Percentiles rank a stretch among this genome's conserved stretches.
phyloP scores from a whole-genome alignment of 2,888 invertebrate genomes.

The Plebejus anna region DNA sequence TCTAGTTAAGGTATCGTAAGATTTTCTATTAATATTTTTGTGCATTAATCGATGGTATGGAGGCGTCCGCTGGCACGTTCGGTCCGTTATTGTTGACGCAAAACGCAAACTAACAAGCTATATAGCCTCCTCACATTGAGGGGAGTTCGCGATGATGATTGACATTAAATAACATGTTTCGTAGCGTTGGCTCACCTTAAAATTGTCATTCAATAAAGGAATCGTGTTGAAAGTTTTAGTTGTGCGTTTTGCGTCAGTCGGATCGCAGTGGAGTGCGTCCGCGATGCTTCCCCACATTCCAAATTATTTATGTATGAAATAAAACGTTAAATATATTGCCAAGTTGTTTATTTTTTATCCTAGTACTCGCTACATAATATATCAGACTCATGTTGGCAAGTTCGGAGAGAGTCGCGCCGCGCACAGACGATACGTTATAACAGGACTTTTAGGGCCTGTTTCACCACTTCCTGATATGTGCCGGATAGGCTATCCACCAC shows the following conservation, averaged over 20 bases:
- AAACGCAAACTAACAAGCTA: neutral
- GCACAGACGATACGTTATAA: neutral
- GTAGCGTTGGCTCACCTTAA: too few relatives aligned
- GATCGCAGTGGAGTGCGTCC: conserved; percentile 5
- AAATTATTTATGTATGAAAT: conserved; percentile 51
- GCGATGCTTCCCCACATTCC: conserved; percentile 46
- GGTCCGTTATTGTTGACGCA: neutral
- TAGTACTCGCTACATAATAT: conserved; percentile 45
- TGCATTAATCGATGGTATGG: conserved; percentile 22
- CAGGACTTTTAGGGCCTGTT: neutral
- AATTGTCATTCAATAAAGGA: too few relatives aligned
- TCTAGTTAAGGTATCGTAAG: conserved; percentile 16
- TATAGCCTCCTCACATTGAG: neutral
- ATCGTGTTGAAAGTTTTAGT: neutral
- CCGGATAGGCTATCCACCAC: too few relatives aligned
- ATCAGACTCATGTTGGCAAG: conserved; percentile 72
- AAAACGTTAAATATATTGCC: conserved; percentile 53
- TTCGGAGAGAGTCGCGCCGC: conserved; percentile 36
- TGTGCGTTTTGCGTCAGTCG: neutral
- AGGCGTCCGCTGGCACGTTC: neutral
- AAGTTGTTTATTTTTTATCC: conserved; percentile 56
- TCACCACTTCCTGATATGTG: too few relatives aligned
- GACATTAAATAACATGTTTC: too few relatives aligned
- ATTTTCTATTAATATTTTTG: conserved; percentile 22
- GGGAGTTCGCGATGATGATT: neutral